Evolutionary conservation across 2,888 invertebrate genomes (phyloP).

Genomic region (Scrobipalpa costella): DNA sequence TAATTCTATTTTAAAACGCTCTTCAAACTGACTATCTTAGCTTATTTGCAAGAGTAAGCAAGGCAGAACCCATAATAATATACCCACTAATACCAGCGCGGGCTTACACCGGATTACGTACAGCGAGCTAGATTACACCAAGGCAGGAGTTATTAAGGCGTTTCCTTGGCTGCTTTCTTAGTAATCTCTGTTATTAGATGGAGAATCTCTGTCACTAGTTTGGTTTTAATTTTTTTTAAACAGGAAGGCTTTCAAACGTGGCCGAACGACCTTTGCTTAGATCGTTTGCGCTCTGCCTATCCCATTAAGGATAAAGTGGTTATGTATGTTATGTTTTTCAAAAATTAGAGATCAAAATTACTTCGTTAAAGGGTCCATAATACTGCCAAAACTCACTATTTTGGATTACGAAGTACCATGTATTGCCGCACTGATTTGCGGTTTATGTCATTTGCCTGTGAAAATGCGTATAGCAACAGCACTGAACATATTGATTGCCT

Average conservation of each 20-base stretch:
- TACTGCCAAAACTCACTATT: too few species aligned
- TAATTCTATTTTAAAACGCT: too few species aligned
- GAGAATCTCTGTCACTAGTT: neutral
- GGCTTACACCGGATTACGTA: slow-evolving; percentile 16
- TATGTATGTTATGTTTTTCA: too few species aligned
- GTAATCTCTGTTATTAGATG: slow-evolving; percentile 6
- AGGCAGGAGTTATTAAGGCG: slow-evolving; percentile 18
- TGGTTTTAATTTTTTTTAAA: neutral
- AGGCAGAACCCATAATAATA: slow-evolving; percentile 12
- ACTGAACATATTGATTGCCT: neutral
- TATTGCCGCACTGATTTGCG: too few species aligned
- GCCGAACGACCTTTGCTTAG: too few species aligned
- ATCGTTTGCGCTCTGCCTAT: too few species aligned
- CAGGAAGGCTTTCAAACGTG: too few species aligned
- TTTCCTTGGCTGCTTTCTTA: slow-evolving; percentile 22
- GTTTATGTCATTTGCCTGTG: neutral
- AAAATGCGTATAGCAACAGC: neutral
- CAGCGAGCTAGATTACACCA: slow-evolving; percentile 19
- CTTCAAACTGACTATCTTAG: neutral
- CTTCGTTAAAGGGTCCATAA: too few species aligned
- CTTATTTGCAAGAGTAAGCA: slow-evolving; percentile 5
- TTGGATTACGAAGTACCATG: too few species aligned
- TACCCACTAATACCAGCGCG: neutral
- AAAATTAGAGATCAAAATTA: too few species aligned
- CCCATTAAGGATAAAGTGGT: too few species aligned